These are phyloP conservation scores for Aproaerema taeniolella DNA, from an alignment of 2,888 invertebrate genomes.

Conservation along the genomic window DNA sequence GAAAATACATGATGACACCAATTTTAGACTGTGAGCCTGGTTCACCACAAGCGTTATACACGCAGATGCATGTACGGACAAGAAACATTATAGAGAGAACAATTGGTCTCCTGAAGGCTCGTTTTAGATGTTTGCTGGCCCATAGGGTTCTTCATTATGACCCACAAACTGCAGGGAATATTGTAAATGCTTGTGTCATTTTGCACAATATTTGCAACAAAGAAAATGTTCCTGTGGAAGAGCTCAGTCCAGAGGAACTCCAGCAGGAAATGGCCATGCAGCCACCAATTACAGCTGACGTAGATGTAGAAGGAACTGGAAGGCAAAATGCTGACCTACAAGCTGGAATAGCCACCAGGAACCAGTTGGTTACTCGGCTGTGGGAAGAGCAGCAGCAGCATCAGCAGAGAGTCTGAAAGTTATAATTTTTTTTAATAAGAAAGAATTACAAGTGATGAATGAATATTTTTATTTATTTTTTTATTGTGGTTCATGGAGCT, in stretches of 20 bases:
- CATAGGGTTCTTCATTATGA: slow-evolving; percentile 12
- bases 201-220: background rate
- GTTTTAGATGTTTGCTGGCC: slow-evolving; percentile 9
- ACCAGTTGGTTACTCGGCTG: no score
- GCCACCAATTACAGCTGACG: no score
- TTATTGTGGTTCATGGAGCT: no score
- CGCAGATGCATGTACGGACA: background rate
- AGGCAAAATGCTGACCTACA: no score
- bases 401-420: no score
- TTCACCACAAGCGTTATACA: slow-evolving; percentile 1
- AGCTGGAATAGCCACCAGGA: no score
- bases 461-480: no score
- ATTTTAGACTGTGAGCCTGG: slow-evolving; percentile 3
- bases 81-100: slow-evolving; percentile 12
- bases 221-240: background rate
- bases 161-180: slow-evolving; percentile 12
- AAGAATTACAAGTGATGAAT: no score
- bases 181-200: background rate
- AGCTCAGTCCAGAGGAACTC: background rate
- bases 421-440: no score
- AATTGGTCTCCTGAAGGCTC: slow-evolving; percentile 13
- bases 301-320: no score
- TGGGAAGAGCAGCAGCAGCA: no score
- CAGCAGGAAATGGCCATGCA: background rate
- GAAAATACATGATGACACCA: slow-evolving; percentile 9